phyloP scores from a whole-genome alignment of 2,797 vertebrate species.

The Amblyraja radiata region DNA sequence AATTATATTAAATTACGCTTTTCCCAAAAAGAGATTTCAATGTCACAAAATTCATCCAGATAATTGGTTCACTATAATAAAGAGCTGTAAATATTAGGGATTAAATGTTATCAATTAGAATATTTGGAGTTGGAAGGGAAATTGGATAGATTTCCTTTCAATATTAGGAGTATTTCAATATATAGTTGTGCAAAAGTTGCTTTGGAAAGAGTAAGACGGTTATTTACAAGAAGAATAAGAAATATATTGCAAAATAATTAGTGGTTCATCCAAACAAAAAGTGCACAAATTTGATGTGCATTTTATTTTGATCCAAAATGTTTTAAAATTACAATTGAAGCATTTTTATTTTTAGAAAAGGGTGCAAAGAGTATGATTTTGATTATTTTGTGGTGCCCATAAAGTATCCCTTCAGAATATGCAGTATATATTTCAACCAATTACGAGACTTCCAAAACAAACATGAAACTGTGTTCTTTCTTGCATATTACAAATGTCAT shows the following conservation, averaged over 20 bases:
- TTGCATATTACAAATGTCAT: conserved; percentile 50
- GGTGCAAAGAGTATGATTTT: neutral
- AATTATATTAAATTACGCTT: neutral
- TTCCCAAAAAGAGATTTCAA: neutral
- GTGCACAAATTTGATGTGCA: neutral
- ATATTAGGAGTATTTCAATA: neutral
- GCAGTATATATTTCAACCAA: neutral
- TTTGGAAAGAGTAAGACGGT: neutral
- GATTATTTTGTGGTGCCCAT: neutral
- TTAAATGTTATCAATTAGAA: neutral
- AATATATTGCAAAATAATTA: neutral
- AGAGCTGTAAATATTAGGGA: neutral
- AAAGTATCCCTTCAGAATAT: neutral
- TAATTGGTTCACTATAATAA: neutral
- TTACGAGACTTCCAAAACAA: neutral
- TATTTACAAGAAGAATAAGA: neutral
- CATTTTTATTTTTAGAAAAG: neutral
- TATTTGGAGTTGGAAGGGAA: neutral
- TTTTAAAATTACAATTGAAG: neutral
- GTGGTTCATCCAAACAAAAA: neutral
- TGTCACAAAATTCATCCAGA: neutral
- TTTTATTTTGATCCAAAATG: neutral
- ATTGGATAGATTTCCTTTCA: neutral
- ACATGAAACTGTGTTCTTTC: neutral
- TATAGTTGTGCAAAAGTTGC: neutral